Evolutionary conservation across 2,888 invertebrate species (phyloP).

Genomic region (Agriotes lineatus): DNA sequence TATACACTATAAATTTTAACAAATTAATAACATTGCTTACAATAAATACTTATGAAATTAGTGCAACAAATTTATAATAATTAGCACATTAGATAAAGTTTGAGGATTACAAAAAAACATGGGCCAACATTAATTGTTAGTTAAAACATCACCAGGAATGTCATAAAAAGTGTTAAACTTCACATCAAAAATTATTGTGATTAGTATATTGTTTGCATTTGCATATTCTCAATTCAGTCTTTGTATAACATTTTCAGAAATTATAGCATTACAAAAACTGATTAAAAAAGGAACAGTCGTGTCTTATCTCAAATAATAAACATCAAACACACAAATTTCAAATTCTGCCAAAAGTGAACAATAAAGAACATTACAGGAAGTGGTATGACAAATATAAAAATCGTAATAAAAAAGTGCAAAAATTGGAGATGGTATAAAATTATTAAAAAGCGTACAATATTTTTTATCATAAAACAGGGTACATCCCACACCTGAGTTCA

Average conservation of each 20-base stretch:
- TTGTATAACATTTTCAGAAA: conserved; percentile 17
- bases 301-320: not conserved
- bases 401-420: not conserved
- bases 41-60: conserved; percentile 44
- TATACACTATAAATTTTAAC: conserved; percentile 36
- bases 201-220: conserved; percentile 23
- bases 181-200: conserved; percentile 13
- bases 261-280: not conserved
- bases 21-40: conserved; percentile 46
- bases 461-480: conserved; percentile 9
- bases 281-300: not conserved
- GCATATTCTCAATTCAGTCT: conserved; percentile 33
- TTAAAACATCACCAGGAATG: conserved; percentile 40
- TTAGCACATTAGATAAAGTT: conserved; percentile 27
- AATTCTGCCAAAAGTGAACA: not conserved
- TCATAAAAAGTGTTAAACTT: conserved; percentile 24
- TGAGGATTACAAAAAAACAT: conserved; percentile 13
- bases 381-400: too few species aligned
- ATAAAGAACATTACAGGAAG: not conserved
- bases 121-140: conserved; percentile 17
- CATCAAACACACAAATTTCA: not conserved
- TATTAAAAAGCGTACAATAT: not conserved
- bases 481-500: conserved; percentile 17
- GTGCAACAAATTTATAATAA: conserved; percentile 40
- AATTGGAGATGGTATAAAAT: not conserved